These are phyloP conservation scores for Periphyllus acericola DNA, from an alignment of 2,888 invertebrate genomes.

Conservation along the genomic window DNA sequence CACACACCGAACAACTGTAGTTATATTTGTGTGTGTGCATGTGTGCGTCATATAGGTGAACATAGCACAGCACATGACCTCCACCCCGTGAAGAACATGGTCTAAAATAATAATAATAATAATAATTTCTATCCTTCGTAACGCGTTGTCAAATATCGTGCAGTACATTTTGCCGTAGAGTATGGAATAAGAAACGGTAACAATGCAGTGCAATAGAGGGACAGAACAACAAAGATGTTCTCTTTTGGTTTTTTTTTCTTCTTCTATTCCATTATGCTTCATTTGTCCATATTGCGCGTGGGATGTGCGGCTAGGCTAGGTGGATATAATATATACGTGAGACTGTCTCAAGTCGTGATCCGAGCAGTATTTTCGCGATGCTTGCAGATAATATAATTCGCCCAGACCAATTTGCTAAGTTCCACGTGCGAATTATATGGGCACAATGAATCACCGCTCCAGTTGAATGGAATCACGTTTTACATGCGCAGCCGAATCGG, in stretches of 20 bases:
- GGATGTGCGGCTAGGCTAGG: neutral
- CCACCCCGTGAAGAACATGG: neutral
- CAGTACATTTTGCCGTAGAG: neutral
- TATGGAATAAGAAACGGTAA: slow-evolving; percentile 20
- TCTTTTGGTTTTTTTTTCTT: neutral
- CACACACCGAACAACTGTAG: neutral
- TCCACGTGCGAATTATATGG: slow-evolving; percentile 37
- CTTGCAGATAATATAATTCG: slow-evolving; percentile 44
- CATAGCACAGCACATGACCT: neutral
- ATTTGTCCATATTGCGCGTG: slow-evolving; percentile 26
- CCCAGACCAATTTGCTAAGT: slow-evolving; percentile 40
- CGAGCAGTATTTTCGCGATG: slow-evolving; percentile 13
- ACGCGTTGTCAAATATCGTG: slow-evolving; percentile 10
- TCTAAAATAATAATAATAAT: slow-evolving; percentile 20
- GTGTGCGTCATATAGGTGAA: neutral
- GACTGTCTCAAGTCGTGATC: slow-evolving; percentile 47
- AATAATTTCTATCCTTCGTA: slow-evolving; percentile 13
- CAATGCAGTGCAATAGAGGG: neutral
- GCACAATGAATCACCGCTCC: neutral
- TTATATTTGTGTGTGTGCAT: neutral
- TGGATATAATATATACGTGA: slow-evolving; percentile 2
- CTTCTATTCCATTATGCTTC: slow-evolving; percentile 24
- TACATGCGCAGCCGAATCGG: neutral
- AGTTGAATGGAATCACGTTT: slow-evolving; percentile 39
- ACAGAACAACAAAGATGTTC: neutral